These are phyloP conservation scores for Phocoena phocoena DNA, from an alignment of 2,113 vertebrate genomes.

Conservation along the genomic window DNA sequence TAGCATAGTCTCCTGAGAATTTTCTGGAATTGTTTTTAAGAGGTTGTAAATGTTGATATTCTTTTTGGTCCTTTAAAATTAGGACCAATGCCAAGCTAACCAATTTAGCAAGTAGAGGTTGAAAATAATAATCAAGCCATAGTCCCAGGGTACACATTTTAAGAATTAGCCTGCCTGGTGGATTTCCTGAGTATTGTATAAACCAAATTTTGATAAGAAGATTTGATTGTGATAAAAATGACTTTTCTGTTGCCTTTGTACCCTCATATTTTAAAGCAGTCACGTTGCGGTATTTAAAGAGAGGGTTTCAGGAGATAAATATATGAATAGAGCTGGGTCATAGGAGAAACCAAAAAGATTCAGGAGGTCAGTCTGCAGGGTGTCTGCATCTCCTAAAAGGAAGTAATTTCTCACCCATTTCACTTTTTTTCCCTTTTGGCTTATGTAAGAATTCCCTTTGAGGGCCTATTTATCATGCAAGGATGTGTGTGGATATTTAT, in stretches of 20 bases:
- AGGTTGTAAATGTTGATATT: constrained; percentile 44
- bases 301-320: neutral
- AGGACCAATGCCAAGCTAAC: neutral
- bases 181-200: constrained; percentile 14
- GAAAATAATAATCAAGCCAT: neutral
- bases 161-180: neutral
- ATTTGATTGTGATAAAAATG: constrained; percentile 38
- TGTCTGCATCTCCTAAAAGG: constrained; percentile 1
- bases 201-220: neutral
- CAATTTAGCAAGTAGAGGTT: constrained; percentile 20
- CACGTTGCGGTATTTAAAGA: constrained; percentile 13
- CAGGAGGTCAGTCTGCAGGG: neutral
- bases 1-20: neutral
- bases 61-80: constrained; percentile 22
- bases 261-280: constrained; percentile 52
- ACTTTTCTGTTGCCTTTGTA: neutral
- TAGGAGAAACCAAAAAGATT: neutral
- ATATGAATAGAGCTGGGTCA: neutral
- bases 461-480: neutral
- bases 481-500: neutral
- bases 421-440: neutral
- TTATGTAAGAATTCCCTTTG: neutral
- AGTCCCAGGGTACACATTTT: neutral
- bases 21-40: constrained; percentile 52
- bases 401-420: constrained; percentile 33